Base-by-base conservation (phyloP, 1,140 invertebrate genomes). In the Habropoda laboriosa region DNA sequence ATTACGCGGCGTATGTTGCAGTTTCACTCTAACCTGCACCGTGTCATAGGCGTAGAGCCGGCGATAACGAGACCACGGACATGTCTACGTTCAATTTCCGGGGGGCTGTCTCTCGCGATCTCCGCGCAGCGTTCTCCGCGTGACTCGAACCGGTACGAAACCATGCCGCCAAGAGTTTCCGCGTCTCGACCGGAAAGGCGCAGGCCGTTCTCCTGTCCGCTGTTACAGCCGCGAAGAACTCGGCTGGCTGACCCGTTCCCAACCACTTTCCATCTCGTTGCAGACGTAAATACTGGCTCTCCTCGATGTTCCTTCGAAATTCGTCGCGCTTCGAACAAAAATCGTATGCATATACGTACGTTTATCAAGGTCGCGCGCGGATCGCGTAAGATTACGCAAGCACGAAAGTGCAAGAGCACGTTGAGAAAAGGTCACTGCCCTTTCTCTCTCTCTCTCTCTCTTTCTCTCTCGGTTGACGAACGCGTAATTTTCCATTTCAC, bases 11-110 rank as follows among this genome's bases (percentile, higher is more conserved):
- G 40, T 32, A 60, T 42, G 42, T 61, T 35, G 67, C 67, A 71
- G 32, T 78, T 78, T 78, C 75, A 71, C 67, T 78, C 21, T 13
- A 49, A 71, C 75, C 45, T 18, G 45, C 3, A 35, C 21, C 24
- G 16, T 32, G 45, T 42, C n/a, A 74, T 61, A 30, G 58, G 58
- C 71, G 58, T 63, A n/a, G 12, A 27, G 3, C 5, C 5, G 1
- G 13, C n/a, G 66, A 18, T 66, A 40, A 55, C 45, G 4, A 40
- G 38, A 21, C 18, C 13, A 21, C 27, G 30, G 21, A 40, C 5
- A 13, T 27, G 18, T 45, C 3, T 53, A 4, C 13, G 6, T 4
- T 18, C 24, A 10, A 35, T 70, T 73, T 30, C 55, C 13, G 64
- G 27, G 30, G 8, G 16, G 3, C 47, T 5, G 30, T 42, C 24